Conservation (phyloP, 2,797 vertebrate species). For the Pseudochromis fuscus region DNA sequence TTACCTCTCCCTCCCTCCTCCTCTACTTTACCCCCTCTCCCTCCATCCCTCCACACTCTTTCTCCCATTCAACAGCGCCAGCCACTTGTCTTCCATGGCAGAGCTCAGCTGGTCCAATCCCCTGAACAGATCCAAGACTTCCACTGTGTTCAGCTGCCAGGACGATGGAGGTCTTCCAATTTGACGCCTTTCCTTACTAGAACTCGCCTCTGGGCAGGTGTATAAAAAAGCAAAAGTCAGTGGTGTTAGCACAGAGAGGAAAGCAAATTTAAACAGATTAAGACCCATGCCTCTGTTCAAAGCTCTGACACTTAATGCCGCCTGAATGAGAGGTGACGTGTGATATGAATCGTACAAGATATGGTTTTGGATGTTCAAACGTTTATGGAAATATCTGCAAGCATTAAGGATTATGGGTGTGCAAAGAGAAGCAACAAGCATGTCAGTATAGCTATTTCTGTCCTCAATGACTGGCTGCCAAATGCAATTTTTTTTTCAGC, state of each 20-base stretch:
- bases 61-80: constrained; percentile 73
- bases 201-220: constrained; percentile 82
- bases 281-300: constrained; percentile 74
- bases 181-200: constrained; percentile 71
- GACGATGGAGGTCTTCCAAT: constrained; percentile 79
- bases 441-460: constrained; percentile 84
- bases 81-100: constrained; percentile 79
- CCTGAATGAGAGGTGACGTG: constrained; percentile 80
- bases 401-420: constrained; percentile 81
- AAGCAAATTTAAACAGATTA: constrained; percentile 81
- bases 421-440: constrained; percentile 81
- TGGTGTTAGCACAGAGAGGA: constrained; percentile 65
- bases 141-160: constrained; percentile 82
- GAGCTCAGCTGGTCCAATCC: constrained; percentile 79
- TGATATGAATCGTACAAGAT: constrained; percentile 80
- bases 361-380: constrained; percentile 80
- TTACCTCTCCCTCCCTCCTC: constrained; percentile 69
- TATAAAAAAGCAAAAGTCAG: constrained; percentile 74
- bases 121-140: constrained; percentile 79
- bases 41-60: constrained; percentile 57
- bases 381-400: constrained; percentile 81
- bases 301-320: constrained; percentile 79
- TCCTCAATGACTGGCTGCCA: constrained; percentile 82
- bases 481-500: constrained; percentile 73
- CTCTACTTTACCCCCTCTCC: constrained; percentile 25